Evolutionary conservation across 2,888 invertebrate species (phyloP).

Genomic region (Drosophila melanosoma): DNA sequence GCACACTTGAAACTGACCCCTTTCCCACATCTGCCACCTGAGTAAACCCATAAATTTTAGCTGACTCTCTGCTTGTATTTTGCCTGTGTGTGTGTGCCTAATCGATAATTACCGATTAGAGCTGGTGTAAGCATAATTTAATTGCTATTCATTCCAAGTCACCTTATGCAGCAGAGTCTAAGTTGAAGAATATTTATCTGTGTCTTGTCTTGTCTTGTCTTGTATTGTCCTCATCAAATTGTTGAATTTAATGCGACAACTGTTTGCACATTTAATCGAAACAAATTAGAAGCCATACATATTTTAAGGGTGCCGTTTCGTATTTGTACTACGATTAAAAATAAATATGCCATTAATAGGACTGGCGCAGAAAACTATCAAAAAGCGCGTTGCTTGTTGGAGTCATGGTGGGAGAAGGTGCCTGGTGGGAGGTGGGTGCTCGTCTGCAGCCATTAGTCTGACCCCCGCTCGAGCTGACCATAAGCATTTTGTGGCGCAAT

Average conservation of each 20-base stretch:
- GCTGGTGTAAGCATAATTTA: background rate
- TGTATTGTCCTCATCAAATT: slow-evolving; percentile 3
- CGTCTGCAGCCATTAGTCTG: background rate
- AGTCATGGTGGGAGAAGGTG: background rate
- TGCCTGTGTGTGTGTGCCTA: background rate
- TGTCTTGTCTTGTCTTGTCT: background rate
- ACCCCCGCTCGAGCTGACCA: slow-evolving; percentile 35
- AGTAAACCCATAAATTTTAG: background rate
- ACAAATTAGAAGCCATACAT: slow-evolving; percentile 72
- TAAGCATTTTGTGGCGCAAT: slow-evolving; percentile 78
- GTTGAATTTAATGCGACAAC: slow-evolving; percentile 73
- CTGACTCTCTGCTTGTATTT: background rate
- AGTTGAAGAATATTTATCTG: background rate
- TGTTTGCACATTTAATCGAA: slow-evolving; percentile 76
- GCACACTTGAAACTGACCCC: background rate
- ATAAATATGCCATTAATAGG: slow-evolving; percentile 75
- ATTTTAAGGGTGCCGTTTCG: slow-evolving; percentile 55
- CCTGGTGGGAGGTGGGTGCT: background rate
- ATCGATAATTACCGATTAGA: slow-evolving; percentile 28
- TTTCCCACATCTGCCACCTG: too few species aligned
- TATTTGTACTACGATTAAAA: slow-evolving; percentile 80
- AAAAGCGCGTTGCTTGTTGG: slow-evolving; percentile 60
- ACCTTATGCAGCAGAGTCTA: too few species aligned
- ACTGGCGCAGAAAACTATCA: slow-evolving; percentile 71
- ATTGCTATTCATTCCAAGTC: background rate